Evolutionary conservation across 2,888 invertebrate species (phyloP).

Genomic region (Mamestra brassicae): DNA sequence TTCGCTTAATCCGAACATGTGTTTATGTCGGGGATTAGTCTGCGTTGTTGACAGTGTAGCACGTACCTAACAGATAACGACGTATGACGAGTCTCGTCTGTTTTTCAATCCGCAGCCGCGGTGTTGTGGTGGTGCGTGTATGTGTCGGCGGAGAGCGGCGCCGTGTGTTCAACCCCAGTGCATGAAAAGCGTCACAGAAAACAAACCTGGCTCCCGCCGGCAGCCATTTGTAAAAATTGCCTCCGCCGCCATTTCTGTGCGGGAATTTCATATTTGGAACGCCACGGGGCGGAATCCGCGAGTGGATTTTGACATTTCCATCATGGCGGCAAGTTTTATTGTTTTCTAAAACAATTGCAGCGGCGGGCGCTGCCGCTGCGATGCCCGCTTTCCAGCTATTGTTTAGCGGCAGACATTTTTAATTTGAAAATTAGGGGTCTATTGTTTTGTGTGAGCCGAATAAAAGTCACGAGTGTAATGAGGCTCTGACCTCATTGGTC

Average conservation of each 20-base stretch:
- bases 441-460: constrained; percentile 68
- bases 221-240: constrained; percentile 91
- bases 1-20: constrained; percentile 20
- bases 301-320: constrained; percentile 82
- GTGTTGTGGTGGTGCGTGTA: constrained; percentile 41
- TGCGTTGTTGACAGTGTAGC: constrained; percentile 7
- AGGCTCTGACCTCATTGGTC: constrained; percentile 71
- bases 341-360: constrained; percentile 87
- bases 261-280: constrained; percentile 89
- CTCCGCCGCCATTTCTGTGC: constrained; percentile 89
- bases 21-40: constrained; percentile 4
- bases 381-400: constrained; percentile 83
- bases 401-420: constrained; percentile 86
- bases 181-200: constrained; percentile 73
- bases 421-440: constrained; percentile 86
- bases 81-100: constrained; percentile 5
- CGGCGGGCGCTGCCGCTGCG: constrained; percentile 68
- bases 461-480: constrained; percentile 63
- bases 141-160: constrained; percentile 21
- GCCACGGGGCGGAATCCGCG: constrained; percentile 86
- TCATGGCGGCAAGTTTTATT: constrained; percentile 86
- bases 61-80: constrained; percentile 19
- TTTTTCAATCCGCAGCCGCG: constrained; percentile 54
- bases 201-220: constrained; percentile 84
- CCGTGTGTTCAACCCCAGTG: constrained; percentile 60